phyloP scores from a whole-genome alignment of 2,888 invertebrate species.

The Nemapogon koenigi region DNA sequence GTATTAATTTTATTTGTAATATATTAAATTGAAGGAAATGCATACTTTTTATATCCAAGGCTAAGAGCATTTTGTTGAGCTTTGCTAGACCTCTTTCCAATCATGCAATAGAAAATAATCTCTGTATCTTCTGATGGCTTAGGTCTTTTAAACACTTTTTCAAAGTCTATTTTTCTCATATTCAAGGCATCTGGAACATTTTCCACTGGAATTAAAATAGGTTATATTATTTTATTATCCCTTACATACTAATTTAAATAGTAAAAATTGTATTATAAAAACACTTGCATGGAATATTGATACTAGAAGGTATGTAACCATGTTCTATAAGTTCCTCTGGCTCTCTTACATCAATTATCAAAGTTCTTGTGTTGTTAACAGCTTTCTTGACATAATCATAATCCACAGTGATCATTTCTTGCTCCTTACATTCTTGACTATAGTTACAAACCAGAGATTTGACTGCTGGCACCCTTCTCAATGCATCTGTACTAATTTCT shows the following conservation, averaged over 20 bases:
- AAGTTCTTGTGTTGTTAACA: constrained; percentile 23
- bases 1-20: background rate
- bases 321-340: constrained; percentile 73
- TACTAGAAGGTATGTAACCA: constrained; percentile 74
- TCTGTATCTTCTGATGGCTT: constrained; percentile 66
- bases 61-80: constrained; percentile 66
- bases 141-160: constrained; percentile 54
- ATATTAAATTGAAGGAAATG: constrained; percentile 15
- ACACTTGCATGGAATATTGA: constrained; percentile 77
- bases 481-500: no score
- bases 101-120: constrained; percentile 73
- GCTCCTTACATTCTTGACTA: no score
- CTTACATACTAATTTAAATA: no score
- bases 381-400: constrained; percentile 49
- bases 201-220: constrained; percentile 47
- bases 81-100: constrained; percentile 69
- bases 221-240: constrained; percentile 7
- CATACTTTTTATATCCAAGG: constrained; percentile 69
- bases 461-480: no score
- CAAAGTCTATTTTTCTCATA: constrained; percentile 59
- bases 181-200: constrained; percentile 47
- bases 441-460: no score
- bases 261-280: no score
- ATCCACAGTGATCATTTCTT: no score
- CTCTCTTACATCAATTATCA: constrained; percentile 80